phyloP scores from a whole-genome alignment of 2,797 vertebrate genomes.

The Scleropages formosus region DNA sequence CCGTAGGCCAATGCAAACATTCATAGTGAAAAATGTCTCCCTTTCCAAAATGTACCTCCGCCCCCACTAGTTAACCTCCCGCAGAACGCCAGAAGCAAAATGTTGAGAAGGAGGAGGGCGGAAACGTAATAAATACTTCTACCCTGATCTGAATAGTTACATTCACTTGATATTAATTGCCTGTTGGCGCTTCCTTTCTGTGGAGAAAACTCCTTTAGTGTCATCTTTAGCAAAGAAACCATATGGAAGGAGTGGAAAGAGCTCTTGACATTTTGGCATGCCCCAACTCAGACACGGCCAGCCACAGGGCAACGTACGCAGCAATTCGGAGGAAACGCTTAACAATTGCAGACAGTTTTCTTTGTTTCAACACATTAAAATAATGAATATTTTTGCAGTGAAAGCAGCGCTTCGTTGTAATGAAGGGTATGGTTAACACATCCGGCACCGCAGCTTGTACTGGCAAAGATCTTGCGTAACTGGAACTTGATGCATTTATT shows the following conservation, averaged over 20 bases:
- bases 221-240: too few species aligned
- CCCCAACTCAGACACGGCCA: neutral
- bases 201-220: neutral
- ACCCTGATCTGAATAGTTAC: neutral
- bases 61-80: neutral
- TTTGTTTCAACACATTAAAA: conserved; percentile 16
- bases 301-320: neutral
- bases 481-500: too few species aligned
- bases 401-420: neutral
- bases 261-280: neutral
- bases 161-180: neutral
- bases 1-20: conserved; percentile 12
- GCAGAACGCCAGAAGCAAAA: neutral
- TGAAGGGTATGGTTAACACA: neutral
- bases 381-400: conserved; percentile 6
- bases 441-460: neutral
- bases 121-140: conserved; percentile 1
- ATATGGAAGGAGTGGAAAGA: neutral
- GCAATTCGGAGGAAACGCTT: conserved; percentile 6
- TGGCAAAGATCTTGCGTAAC: neutral
- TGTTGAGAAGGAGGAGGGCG: neutral
- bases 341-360: conserved; percentile 2
- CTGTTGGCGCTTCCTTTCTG: neutral
- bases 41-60: neutral
- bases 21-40: conserved; percentile 3